phyloP scores from a whole-genome alignment of 2,888 invertebrate species.

The Tenthredo livida region DNA sequence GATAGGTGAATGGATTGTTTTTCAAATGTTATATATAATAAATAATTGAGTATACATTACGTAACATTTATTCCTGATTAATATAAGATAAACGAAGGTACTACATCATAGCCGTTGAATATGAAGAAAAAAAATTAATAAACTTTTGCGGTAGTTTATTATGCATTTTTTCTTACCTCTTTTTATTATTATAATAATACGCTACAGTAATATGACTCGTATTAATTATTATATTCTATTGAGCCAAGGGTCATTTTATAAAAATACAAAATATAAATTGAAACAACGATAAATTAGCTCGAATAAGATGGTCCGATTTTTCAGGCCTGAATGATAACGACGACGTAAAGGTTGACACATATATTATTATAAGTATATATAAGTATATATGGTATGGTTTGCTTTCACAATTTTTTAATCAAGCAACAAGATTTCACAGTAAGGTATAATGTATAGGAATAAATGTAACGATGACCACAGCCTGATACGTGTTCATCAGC shows the following conservation, averaged over 20 bases:
- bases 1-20: not conserved
- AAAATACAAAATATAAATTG: constrained; percentile 48
- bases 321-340: not conserved
- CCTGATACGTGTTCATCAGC: constrained; percentile 28
- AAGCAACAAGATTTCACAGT: not conserved
- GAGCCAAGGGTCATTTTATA: constrained; percentile 39
- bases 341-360: not conserved
- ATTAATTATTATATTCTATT: constrained; percentile 17
- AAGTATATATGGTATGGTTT: constrained; percentile 1
- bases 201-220: not conserved
- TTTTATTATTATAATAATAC: not conserved
- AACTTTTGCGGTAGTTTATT: not conserved
- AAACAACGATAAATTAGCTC: constrained; percentile 21
- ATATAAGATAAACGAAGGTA: not conserved
- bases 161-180: not conserved
- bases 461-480: constrained; percentile 7
- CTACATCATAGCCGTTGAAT: not conserved
- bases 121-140: not conserved
- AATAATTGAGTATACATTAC: not conserved
- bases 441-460: not conserved
- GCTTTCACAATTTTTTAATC: not conserved
- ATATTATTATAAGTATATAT: not conserved
- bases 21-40: not conserved
- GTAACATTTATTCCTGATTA: not conserved
- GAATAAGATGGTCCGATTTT: not conserved